phyloP scores from a whole-genome alignment of 2,113 vertebrate species.

The Vidua chalybeata region DNA sequence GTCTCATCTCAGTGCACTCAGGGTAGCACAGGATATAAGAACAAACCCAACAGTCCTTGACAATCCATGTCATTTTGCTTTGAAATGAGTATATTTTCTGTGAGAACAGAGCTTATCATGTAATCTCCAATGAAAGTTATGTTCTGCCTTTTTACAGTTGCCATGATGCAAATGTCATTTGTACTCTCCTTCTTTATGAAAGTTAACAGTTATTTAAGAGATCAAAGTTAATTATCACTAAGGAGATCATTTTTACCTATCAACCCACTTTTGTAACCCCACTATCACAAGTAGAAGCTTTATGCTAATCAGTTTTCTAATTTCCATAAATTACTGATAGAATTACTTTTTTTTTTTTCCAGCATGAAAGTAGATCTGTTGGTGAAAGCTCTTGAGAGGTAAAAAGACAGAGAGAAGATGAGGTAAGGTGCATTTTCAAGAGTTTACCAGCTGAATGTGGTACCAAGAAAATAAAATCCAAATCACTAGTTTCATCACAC shows the following conservation, averaged over 20 bases:
- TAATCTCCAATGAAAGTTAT: slow-evolving; percentile 54
- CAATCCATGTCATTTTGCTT: slow-evolving; percentile 54
- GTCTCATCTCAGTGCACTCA: slow-evolving; percentile 15
- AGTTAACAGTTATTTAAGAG: slow-evolving; percentile 73
- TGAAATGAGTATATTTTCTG: slow-evolving; percentile 47
- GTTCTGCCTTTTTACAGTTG: slow-evolving; percentile 66
- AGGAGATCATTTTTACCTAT: slow-evolving; percentile 75
- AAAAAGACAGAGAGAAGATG: slow-evolving; percentile 34
- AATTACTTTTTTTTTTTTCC: slow-evolving; percentile 31
- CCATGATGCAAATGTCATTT: slow-evolving; percentile 63
- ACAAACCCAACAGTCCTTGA: slow-evolving; percentile 35
- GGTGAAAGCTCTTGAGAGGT: slow-evolving; percentile 62
- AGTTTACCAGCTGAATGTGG: slow-evolving; percentile 23
- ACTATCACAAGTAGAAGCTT: slow-evolving; percentile 71
- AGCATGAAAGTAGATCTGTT: slow-evolving; percentile 61
- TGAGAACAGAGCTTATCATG: slow-evolving; percentile 60
- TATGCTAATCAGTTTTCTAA: slow-evolving; percentile 73
- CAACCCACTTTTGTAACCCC: slow-evolving; percentile 71
- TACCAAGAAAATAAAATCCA: slow-evolving; percentile 31
- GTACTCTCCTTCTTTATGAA: slow-evolving; percentile 61
- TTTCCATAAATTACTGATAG: slow-evolving; percentile 74
- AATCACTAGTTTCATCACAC: slow-evolving; percentile 18
- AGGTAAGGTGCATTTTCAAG: slow-evolving; percentile 40
- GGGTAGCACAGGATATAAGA: neutral
- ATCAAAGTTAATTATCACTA: slow-evolving; percentile 76